Evolutionary conservation across 92 coral and sea anemone species (phyloP).

Genomic region (Porites cylindrica): DNA sequence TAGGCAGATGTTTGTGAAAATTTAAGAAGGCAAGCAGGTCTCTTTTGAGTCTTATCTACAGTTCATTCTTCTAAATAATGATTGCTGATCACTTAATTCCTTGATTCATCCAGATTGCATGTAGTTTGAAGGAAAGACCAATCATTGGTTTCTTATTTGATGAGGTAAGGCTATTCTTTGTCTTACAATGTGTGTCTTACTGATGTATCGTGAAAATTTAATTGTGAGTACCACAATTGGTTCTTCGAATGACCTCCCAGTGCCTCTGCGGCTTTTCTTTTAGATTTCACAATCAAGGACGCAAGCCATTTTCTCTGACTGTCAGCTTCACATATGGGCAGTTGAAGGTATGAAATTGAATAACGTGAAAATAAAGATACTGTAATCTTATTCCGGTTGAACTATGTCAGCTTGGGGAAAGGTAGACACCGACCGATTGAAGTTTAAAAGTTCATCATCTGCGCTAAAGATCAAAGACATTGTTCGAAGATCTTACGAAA

Average conservation of each 20-base stretch:
- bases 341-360: constrained; percentile 76
- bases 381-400: neutral
- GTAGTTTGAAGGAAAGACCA: constrained; percentile 73
- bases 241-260: neutral
- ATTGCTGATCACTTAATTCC: neutral
- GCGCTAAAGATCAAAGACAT: too few relatives aligned
- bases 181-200: too few relatives aligned
- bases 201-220: neutral
- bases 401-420: too few relatives aligned
- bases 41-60: neutral
- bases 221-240: neutral
- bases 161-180: constrained; percentile 60
- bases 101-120: constrained; percentile 65
- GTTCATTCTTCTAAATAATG: neutral
- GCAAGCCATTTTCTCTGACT: constrained; percentile 80
- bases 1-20: too few relatives aligned
- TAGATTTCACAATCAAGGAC: constrained; percentile 84
- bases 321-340: constrained; percentile 97
- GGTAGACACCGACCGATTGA: too few relatives aligned
- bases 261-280: neutral
- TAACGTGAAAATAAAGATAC: neutral
- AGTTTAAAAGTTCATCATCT: too few relatives aligned
- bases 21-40: neutral
- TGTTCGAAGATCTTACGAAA: too few relatives aligned
- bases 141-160: constrained; percentile 77